Base-by-base conservation (phyloP, 2,888 invertebrate species). In the Synanthedon myopaeformis region DNA sequence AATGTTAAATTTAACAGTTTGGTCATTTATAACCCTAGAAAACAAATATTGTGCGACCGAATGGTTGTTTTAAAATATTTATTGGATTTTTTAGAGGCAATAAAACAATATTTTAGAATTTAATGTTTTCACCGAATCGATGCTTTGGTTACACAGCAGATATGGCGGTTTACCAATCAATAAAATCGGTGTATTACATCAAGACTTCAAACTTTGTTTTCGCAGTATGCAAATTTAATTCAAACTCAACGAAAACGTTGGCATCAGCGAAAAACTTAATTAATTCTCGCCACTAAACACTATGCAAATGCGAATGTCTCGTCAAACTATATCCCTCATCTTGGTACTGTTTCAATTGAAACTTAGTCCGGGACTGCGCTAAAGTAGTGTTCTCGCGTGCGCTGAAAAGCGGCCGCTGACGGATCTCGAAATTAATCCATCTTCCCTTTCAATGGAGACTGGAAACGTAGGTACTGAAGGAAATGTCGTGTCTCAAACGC, bases 391-490 rank as follows among this genome's bases (percentile, higher is more conserved):
- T 45, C 45, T 77, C 78, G 66, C 69, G 74, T 66, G 71, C 74
- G 67, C 72, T 77, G 75, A 76, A 45, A 78, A 74, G 74, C 76
- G 74, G 67, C 69, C 66, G 68, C 70, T 76, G 45, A 69, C 72
- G 75, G 74, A 77, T 81, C 82, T 75, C 74, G 76, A 76, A 82
- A 83, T 86, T 86, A 85, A 85, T 85, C 79, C 78, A 79, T 82
- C 81, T 77, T 45, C 72, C 70, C 69, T 67, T 63, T 74, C 73
- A 75, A 74, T 73, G 65, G 72, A 45, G 52, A 49, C 12, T 23
- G 45, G 45, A 45, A 45, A 13, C 8, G 45, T 45, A 45, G 13
- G 13, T 45, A 45, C 14, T 45, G 11, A 45, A 45, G 11, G 49
- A 17, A 49, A 49, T 17, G 49, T 12, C 49, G 49, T 11, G 19